Percentiles rank a stretch among this genome's conserved stretches.
Conservation (phyloP, 92 coral and sea anemone species). For the Paragorgia papillata region DNA sequence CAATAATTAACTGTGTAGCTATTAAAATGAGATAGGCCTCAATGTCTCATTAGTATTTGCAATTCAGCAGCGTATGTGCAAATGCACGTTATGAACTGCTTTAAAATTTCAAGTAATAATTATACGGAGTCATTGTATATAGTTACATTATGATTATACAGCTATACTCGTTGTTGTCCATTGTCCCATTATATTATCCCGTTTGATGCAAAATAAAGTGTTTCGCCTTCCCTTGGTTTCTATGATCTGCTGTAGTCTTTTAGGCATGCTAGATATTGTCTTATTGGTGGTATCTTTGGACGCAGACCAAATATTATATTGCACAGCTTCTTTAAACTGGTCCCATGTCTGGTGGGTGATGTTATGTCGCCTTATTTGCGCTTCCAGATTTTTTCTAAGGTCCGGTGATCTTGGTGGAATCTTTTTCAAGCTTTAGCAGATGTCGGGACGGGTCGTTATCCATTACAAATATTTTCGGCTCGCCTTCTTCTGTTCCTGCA, state of each 20-base stretch:
- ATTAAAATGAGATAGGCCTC: no score
- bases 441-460: conserved; percentile 1
- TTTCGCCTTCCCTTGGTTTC: conserved; percentile 14
- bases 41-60: no score
- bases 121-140: no score
- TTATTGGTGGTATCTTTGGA: conserved; percentile 10
- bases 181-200: no score
- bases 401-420: conserved; percentile 34
- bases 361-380: not conserved
- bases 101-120: no score
- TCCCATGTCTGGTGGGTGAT: conserved; percentile 17
- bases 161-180: no score
- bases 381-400: conserved; percentile 1
- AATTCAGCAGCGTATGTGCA: no score
- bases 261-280: not conserved
- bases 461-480: not conserved
- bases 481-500: not conserved
- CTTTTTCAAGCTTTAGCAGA: conserved; percentile 3
- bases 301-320: conserved; percentile 6
- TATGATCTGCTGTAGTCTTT: conserved; percentile 1
- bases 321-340: not conserved
- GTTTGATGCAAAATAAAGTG: no score
- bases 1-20: no score
- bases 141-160: no score
- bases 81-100: no score